A percentile compares a stretch with the other conserved stretches of the same genome.
These are phyloP conservation scores for Sibirionetta formosa DNA, from an alignment of 2,797 vertebrate species.

Conservation along the genomic window DNA sequence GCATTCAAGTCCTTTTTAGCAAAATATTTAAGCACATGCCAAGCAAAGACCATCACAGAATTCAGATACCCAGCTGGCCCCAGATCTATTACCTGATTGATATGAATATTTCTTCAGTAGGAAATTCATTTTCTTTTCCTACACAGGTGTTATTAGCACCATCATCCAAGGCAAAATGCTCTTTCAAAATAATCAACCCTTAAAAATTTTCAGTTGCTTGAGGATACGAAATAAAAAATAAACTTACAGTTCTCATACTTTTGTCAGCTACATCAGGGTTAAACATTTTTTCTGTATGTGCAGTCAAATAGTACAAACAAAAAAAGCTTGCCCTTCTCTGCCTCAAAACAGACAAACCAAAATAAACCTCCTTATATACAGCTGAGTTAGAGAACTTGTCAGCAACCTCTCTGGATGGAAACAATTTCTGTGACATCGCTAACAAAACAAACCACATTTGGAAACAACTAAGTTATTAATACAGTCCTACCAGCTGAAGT, in stretches of 20 bases:
- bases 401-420: not conserved
- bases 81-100: not conserved
- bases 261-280: not conserved
- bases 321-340: not conserved
- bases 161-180: not conserved
- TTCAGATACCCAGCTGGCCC: not conserved
- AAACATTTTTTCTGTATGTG: fast-evolving
- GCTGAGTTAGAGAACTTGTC: not conserved
- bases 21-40: not conserved
- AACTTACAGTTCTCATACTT: not conserved
- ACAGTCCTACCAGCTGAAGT: conserved; percentile 82
- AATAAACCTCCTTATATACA: not conserved
- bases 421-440: not conserved
- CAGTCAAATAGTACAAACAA: not conserved
- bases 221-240: not conserved
- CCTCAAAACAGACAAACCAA: not conserved
- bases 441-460: not conserved
- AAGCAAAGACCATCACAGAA: not conserved
- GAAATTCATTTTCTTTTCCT: not conserved
- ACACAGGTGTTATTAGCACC: not conserved
- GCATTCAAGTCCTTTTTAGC: not conserved
- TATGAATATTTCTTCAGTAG: not conserved
- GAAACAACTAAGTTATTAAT: not conserved
- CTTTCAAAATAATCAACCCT: not conserved
- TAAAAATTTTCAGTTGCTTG: not conserved